Conservation (phyloP, 2,113 vertebrate genomes). For the Hemicordylus capensis region DNA sequence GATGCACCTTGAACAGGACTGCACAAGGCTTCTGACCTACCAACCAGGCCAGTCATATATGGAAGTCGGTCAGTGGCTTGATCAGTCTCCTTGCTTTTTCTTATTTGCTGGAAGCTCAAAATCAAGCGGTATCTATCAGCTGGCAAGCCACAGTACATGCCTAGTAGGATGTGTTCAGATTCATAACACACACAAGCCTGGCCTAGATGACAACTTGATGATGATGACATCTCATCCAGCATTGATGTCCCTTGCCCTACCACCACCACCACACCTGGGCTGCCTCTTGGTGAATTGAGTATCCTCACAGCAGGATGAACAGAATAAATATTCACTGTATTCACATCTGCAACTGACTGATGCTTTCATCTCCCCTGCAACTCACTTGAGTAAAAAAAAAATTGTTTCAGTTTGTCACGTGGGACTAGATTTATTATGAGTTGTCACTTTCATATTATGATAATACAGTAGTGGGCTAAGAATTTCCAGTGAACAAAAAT, state of each 20-base stretch:
- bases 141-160: not conserved
- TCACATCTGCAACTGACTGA: not conserved
- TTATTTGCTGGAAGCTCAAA: not conserved
- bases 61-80: not conserved
- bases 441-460: not conserved
- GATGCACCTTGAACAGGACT: not conserved
- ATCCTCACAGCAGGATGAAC: not conserved
- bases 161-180: not conserved
- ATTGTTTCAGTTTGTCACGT: not conserved
- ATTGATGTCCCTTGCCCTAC: not conserved
- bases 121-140: too few relatives aligned
- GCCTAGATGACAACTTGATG: not conserved
- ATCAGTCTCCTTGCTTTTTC: not conserved
- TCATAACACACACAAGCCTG: not conserved
- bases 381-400: not conserved
- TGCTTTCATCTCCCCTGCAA: not conserved
- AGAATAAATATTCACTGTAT: not conserved
- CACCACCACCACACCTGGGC: too few relatives aligned
- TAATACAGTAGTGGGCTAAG: not conserved
- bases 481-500: constrained; percentile 9
- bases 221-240: not conserved
- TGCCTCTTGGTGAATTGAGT: not conserved
- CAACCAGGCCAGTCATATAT: not conserved
- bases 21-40: not conserved
- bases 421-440: not conserved